These are phyloP conservation scores for Hippopotamyrus pictus DNA, from an alignment of 2,797 vertebrate genomes.

Conservation along the genomic window DNA sequence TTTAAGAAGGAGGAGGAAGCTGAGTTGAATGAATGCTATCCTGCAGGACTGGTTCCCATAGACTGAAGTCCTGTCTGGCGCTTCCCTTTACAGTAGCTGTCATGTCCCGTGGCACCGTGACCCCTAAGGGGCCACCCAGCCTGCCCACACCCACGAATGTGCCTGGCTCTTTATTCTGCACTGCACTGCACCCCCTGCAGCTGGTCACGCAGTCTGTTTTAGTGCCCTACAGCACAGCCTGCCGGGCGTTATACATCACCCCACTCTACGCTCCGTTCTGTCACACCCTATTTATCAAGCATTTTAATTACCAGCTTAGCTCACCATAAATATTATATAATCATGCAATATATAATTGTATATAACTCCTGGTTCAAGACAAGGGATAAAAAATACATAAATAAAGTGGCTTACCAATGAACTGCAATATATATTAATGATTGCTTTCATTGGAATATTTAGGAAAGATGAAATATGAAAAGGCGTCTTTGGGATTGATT, in stretches of 20 bases:
- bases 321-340: slow-evolving; percentile 28
- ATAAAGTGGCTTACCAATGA: neutral
- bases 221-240: neutral
- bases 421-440: slow-evolving; percentile 10
- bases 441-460: slow-evolving; percentile 3
- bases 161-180: slow-evolving; percentile 11
- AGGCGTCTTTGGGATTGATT: neutral
- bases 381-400: neutral
- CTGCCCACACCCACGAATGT: slow-evolving; percentile 18
- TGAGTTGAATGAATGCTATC: slow-evolving; percentile 99
- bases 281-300: slow-evolving; percentile 16
- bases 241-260: neutral
- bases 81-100: slow-evolving; percentile 70
- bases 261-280: neutral
- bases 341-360: slow-evolving; percentile 7
- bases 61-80: slow-evolving; percentile 87
- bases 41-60: slow-evolving; percentile 97
- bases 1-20: slow-evolving; percentile 96
- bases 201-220: neutral
- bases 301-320: slow-evolving; percentile 27
- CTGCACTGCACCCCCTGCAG: slow-evolving; percentile 7
- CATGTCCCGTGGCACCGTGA: slow-evolving; percentile 68
- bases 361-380: slow-evolving; percentile 7
- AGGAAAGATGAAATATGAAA: slow-evolving; percentile 10
- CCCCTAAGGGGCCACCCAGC: slow-evolving; percentile 62